Evolutionary conservation across 2,113 vertebrate genomes (phyloP), one percentile per base, ranked within the genome.

Genomic region (Bos javanicus): DNA sequence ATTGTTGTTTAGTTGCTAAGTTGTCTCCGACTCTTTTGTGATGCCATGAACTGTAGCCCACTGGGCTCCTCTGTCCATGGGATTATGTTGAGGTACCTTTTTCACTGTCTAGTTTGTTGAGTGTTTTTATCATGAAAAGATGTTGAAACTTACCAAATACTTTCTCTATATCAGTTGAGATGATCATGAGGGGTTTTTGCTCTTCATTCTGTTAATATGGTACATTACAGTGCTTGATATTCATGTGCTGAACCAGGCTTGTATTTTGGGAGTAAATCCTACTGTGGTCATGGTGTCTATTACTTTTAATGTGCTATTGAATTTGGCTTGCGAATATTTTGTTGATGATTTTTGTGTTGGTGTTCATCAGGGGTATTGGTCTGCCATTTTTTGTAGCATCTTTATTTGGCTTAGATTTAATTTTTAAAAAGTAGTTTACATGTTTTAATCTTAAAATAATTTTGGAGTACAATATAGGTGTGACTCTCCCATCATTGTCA

Each of bases 291-390:
- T 91, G 36, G 10, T 67, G 6, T 97, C 64, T 89, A 56, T 56
- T 92, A 33, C 11, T 90, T 92, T 89, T 28, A 80, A 78, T 84
- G 30, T 64, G 26, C 39, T 94, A 0, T 85, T 94, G 71, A 92
- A 83, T 87, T 94, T 67, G 39, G 33, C 74, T 95, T 91, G 59
- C 28, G 54, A 85, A 15, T 97, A 89, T 84, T 95, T 87, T 96
- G 62, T 94, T 91, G 54, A 84, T 59, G 33, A 50, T 62, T 92
- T 97, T 91, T 87, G 11, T 76, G 62, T 96, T 7, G 9, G 2
- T 94, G 59, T 91, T 95, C 13, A n/a, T 87, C 9, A 43, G 33
- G 59, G 14, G 57, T 95, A 74, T 95, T 86, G n/a, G 9, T 88
- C 21, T 89, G 13, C 43, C 10, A 64, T 82, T 76, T 62, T 78